phyloP scores from a whole-genome alignment of 2,113 vertebrate species.

The Callipepla squamata region DNA sequence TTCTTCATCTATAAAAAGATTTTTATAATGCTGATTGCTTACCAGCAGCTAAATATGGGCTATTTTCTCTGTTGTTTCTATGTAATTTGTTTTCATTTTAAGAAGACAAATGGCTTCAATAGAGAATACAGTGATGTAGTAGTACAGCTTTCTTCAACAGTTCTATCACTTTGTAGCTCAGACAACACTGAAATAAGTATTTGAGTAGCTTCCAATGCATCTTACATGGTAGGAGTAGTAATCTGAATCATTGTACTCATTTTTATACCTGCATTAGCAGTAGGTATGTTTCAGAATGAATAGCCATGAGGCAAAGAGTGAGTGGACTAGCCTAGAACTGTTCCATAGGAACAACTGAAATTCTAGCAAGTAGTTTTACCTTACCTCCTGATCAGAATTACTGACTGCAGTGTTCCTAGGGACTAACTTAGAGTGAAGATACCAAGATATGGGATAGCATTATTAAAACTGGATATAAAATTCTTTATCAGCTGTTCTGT shows the following conservation, averaged over 20 bases:
- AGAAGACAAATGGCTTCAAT: neutral
- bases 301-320: neutral
- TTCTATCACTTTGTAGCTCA: neutral
- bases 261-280: neutral
- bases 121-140: neutral
- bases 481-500: neutral
- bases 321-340: neutral
- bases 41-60: neutral
- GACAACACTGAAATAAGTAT: neutral
- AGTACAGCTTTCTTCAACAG: neutral
- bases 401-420: neutral
- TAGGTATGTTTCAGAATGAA: neutral
- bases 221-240: neutral
- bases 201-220: neutral
- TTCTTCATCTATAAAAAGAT: neutral
- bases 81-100: neutral
- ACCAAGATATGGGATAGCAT: fast-evolving
- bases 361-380: neutral
- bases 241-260: neutral
- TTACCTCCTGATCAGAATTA: neutral
- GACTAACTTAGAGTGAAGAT: neutral
- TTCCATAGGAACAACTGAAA: neutral
- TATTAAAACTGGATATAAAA: neutral
- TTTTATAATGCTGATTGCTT: neutral
- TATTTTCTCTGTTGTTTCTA: neutral